phyloP scores from a whole-genome alignment of 2,113 vertebrate genomes.

The Pomatostomus ruficeps region DNA sequence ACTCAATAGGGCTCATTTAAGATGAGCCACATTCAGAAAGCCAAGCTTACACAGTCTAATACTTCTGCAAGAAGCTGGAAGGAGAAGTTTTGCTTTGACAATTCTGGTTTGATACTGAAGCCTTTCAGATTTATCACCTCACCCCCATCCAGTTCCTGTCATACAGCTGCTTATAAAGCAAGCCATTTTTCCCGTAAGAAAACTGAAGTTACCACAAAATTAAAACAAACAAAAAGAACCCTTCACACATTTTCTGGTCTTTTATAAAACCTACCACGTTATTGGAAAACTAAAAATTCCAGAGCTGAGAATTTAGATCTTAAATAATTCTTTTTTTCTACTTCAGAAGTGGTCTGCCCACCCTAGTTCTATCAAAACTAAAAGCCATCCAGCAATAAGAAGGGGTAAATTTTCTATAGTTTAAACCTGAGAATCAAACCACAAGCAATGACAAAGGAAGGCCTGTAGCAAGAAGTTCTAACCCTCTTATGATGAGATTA shows the following conservation, averaged over 20 bases:
- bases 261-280: neutral
- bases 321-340: neutral
- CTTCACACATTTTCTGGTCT: neutral
- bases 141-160: neutral
- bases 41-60: neutral
- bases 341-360: neutral
- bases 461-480: neutral
- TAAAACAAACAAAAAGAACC: neutral
- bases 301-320: neutral
- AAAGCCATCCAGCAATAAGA: neutral
- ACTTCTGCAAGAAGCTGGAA: neutral
- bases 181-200: neutral
- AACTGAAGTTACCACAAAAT: neutral
- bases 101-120: neutral
- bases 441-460: neutral
- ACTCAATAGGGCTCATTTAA: neutral
- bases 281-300: neutral
- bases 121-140: neutral
- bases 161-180: neutral
- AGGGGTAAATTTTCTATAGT: neutral
- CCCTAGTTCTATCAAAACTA: neutral
- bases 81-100: neutral
- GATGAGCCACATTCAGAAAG: neutral
- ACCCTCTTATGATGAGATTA: neutral
- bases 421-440: neutral